A percentile compares a stretch with the other conserved stretches of the same genome.
These are phyloP conservation scores for Gymnoscopelus braueri DNA, from an alignment of 2,797 vertebrate species.

Conservation along the genomic window DNA sequence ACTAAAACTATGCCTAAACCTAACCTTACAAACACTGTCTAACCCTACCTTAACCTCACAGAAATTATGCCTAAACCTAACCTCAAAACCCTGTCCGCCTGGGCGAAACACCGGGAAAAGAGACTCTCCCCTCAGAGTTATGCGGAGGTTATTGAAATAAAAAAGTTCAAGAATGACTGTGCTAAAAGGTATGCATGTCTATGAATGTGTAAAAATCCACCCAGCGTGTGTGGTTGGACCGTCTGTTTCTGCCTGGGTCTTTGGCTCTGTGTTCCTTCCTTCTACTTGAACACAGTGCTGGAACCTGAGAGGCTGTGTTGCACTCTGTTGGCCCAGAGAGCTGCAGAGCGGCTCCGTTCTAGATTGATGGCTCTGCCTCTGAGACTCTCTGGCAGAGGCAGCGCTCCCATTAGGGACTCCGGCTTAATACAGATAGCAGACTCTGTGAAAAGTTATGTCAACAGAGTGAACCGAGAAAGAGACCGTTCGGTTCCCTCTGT, in stretches of 20 bases:
- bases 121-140: too few relatives aligned
- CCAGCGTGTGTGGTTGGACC: constrained; percentile 21
- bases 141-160: too few relatives aligned
- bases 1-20: too few relatives aligned
- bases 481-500: background rate
- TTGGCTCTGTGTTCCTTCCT: constrained; percentile 22
- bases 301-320: constrained; percentile 70
- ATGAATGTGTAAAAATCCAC: background rate
- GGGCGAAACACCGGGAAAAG: too few relatives aligned
- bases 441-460: constrained; percentile 15
- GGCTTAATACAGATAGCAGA: constrained; percentile 69
- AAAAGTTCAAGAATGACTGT: too few relatives aligned
- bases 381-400: constrained; percentile 57
- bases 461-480: constrained; percentile 32
- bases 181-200: too few relatives aligned
- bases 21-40: too few relatives aligned
- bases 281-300: constrained; percentile 42
- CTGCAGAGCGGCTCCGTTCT: constrained; percentile 37
- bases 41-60: too few relatives aligned
- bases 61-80: too few relatives aligned
- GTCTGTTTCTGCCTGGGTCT: constrained; percentile 4
- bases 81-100: too few relatives aligned
- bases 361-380: constrained; percentile 68
- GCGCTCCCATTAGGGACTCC: constrained; percentile 46
- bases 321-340: constrained; percentile 20